Evolutionary conservation across 2,797 vertebrate genomes (phyloP).

Genomic region (Ctenopoma kingsleyae): DNA sequence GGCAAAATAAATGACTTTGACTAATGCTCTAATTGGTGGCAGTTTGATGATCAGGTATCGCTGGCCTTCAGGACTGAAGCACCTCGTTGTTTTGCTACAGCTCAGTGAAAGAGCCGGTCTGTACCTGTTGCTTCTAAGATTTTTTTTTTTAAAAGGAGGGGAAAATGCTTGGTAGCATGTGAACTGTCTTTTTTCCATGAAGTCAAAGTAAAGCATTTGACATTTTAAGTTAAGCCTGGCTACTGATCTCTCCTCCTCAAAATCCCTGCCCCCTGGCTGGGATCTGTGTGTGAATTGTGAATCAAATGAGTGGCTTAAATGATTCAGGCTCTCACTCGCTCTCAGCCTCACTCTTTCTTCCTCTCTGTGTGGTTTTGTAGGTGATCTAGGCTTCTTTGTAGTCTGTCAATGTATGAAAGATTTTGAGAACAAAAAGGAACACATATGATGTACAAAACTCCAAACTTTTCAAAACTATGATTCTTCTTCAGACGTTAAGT

Average conservation of each 20-base stretch:
- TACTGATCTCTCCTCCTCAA: slow-evolving; percentile 75
- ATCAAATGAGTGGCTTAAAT: slow-evolving; percentile 70
- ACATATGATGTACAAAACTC: slow-evolving; percentile 25
- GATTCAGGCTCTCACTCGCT: slow-evolving; percentile 52
- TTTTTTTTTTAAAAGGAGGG: slow-evolving; percentile 44
- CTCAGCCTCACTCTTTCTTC: slow-evolving; percentile 14
- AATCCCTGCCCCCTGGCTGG: slow-evolving; percentile 76
- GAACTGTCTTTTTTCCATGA: slow-evolving; percentile 74
- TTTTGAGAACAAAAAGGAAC: slow-evolving; percentile 37
- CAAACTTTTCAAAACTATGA: slow-evolving; percentile 29
- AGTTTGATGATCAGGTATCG: slow-evolving; percentile 85
- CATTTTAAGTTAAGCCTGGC: slow-evolving; percentile 77
- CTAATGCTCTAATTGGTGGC: slow-evolving; percentile 84
- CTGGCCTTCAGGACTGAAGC: slow-evolving; percentile 75
- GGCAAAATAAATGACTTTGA: slow-evolving; percentile 84
- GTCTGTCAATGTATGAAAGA: slow-evolving; percentile 44
- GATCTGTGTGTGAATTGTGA: slow-evolving; percentile 72
- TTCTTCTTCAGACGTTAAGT: slow-evolving; percentile 27
- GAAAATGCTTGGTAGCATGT: slow-evolving; percentile 64
- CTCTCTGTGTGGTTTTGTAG: slow-evolving; percentile 27
- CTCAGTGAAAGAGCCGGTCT: slow-evolving; percentile 76
- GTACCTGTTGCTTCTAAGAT: slow-evolving; percentile 63
- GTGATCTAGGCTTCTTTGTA: slow-evolving; percentile 25
- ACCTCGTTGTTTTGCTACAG: slow-evolving; percentile 72
- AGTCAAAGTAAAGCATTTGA: slow-evolving; percentile 77